A percentile compares a stretch with the other conserved stretches of the same genome.
These are phyloP conservation scores for Polydrusus tereticollis DNA, from an alignment of 2,888 invertebrate genomes.

Conservation along the genomic window DNA sequence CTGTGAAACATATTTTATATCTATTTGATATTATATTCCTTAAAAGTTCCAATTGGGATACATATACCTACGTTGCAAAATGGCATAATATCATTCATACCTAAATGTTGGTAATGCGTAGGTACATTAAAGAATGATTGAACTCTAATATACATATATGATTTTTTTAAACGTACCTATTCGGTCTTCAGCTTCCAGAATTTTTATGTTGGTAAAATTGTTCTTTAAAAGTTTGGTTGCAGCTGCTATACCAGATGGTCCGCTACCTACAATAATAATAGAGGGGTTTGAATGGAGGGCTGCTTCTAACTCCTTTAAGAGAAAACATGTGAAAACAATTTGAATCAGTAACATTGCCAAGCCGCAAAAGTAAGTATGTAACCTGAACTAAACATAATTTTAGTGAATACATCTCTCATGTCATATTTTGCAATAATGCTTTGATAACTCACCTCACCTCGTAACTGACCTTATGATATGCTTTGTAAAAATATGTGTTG, in stretches of 20 bases:
- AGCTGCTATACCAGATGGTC: constrained; percentile 65
- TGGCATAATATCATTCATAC: too few species aligned
- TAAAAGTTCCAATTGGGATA: too few species aligned
- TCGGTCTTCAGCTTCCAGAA: constrained; percentile 61
- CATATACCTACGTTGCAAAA: too few species aligned
- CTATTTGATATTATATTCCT: too few species aligned
- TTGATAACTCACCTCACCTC: neutral
- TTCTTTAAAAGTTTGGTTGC: constrained; percentile 67
- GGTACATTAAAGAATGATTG: too few species aligned
- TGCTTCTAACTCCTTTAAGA: neutral
- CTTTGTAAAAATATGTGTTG: too few species aligned
- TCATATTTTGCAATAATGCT: neutral
- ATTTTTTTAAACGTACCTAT: constrained; percentile 46
- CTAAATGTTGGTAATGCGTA: too few species aligned
- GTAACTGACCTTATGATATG: neutral
- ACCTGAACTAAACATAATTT: neutral
- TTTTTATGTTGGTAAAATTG: constrained; percentile 66
- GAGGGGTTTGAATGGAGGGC: constrained; percentile 1
- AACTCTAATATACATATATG: neutral
- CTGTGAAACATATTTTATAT: too few species aligned
- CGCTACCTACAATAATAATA: constrained; percentile 44
- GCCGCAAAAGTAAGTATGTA: neutral
- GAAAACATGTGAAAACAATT: neutral
- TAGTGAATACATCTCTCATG: neutral
- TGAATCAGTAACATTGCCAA: neutral